Evolutionary conservation across 53 echinoderm and acorn worm genomes (phyloP).

Genomic region (Luidia sarsii): DNA sequence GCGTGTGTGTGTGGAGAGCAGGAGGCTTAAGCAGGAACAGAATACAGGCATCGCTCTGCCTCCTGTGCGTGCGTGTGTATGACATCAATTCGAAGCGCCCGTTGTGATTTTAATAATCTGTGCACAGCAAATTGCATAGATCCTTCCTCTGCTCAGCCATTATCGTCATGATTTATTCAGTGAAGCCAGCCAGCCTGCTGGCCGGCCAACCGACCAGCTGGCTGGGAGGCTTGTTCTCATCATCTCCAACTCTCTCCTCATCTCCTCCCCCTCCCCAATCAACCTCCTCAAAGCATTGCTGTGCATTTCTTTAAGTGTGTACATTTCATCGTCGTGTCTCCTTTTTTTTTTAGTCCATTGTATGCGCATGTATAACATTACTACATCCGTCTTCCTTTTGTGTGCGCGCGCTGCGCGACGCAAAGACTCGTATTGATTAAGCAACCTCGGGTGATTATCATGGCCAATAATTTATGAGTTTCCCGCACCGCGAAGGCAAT

Average conservation of each 20-base stretch:
- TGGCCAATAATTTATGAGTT: conserved; percentile 49
- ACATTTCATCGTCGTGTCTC: neutral
- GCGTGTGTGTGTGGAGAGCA: too few species aligned
- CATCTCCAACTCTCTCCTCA: neutral
- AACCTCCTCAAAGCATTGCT: neutral
- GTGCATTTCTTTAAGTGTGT: neutral
- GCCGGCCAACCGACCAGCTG: conserved; percentile 28
- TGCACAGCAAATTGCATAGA: conserved; percentile 48
- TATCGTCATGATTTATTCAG: conserved; percentile 56
- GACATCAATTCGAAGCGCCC: conserved; percentile 11
- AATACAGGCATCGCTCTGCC: too few species aligned
- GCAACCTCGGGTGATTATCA: conserved; percentile 55
- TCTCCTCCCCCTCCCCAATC: neutral
- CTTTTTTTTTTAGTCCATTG: too few species aligned
- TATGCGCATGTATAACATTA: too few species aligned
- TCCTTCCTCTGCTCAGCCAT: conserved; percentile 38
- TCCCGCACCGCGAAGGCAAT: neutral
- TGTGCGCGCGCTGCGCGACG: conserved; percentile 11
- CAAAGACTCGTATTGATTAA: conserved; percentile 47
- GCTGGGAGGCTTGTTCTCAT: neutral
- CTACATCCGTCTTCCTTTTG: neutral
- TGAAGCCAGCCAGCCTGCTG: conserved; percentile 23
- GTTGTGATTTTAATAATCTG: conserved; percentile 54
- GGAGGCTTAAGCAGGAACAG: too few species aligned
- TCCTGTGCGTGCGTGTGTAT: too few species aligned